A percentile compares a stretch with the other conserved stretches of the same genome.
phyloP scores from a whole-genome alignment of 2,797 vertebrate genomes.

The Melanitta fusca region DNA sequence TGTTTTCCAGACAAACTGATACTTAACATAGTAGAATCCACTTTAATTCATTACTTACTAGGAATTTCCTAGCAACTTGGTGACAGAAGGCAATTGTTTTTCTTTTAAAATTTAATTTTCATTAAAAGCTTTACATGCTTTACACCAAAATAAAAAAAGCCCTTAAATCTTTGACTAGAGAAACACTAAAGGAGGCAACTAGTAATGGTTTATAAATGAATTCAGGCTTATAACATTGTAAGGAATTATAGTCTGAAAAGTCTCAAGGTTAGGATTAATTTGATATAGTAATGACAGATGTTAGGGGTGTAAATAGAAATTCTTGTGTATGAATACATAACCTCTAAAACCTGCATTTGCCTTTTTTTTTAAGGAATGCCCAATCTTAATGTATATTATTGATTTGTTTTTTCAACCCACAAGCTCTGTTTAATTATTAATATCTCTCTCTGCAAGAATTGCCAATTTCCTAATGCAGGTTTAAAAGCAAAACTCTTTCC shows the following conservation, averaged over 20 bases:
- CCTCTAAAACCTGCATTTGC: not conserved
- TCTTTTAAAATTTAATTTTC: not conserved
- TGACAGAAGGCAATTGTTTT: not conserved
- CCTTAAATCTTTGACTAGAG: not conserved
- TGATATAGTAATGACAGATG: not conserved
- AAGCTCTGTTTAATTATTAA: constrained; percentile 29
- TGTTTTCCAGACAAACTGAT: not conserved
- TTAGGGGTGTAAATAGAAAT: not conserved
- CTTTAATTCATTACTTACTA: not conserved
- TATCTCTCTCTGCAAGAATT: not conserved
- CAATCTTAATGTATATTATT: not conserved
- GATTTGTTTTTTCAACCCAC: not conserved
- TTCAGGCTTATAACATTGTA: not conserved
- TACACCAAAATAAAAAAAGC: not conserved
- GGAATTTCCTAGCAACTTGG: not conserved
- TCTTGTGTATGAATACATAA: not conserved
- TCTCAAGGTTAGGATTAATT: not conserved
- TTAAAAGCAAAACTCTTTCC: not conserved
- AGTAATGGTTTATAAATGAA: not conserved
- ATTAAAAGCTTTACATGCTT: not conserved
- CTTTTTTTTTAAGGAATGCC: not conserved
- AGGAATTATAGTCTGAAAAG: not conserved
- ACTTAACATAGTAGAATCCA: not conserved
- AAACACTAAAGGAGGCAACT: not conserved
- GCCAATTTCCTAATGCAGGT: not conserved